Percentiles rank a stretch among this genome's conserved stretches.
These are phyloP conservation scores for Matsumurasca onukii DNA, from an alignment of 1,140 invertebrate genomes.

Conservation along the genomic window DNA sequence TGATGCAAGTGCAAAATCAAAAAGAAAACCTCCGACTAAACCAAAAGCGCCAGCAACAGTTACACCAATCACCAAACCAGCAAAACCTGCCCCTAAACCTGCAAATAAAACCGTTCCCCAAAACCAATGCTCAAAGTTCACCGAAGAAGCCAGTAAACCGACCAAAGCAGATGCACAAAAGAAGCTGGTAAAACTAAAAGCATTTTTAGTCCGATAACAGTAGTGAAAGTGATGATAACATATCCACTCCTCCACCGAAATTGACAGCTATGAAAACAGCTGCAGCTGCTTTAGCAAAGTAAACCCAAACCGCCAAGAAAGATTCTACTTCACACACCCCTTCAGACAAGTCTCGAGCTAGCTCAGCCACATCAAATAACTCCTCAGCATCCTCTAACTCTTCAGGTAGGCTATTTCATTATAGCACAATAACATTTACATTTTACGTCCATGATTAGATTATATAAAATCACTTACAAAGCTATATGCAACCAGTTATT, in stretches of 20 bases:
- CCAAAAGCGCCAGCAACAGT: conserved; percentile 57
- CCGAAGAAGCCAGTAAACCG: conserved; percentile 35
- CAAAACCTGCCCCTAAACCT: conserved; percentile 37
- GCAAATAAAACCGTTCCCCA: conserved; percentile 29
- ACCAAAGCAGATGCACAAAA: conserved; percentile 49
- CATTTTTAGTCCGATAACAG: conserved; percentile 82
- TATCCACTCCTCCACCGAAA: conserved; percentile 46
- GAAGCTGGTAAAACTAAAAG: conserved; percentile 69
- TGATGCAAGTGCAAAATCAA: conserved; percentile 44
- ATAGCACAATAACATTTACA: conserved; percentile 1
- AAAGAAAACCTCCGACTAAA: conserved; percentile 52
- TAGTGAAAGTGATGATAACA: conserved; percentile 64
- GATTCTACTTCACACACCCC: conserved; percentile 43
- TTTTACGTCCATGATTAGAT: not conserved
- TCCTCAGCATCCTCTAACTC: conserved; percentile 45
- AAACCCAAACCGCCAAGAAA: conserved; percentile 43
- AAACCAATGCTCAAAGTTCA: conserved; percentile 30
- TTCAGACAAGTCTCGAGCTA: conserved; percentile 48
- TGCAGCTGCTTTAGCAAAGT: conserved; percentile 41
- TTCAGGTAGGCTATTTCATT: conserved; percentile 34
- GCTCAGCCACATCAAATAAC: conserved; percentile 50
- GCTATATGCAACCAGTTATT: not conserved
- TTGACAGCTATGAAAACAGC: conserved; percentile 50
- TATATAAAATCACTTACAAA: not conserved
- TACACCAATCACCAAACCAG: conserved; percentile 42